Base-by-base conservation (phyloP, 2,797 vertebrate species). In the Sandelia bainsii region DNA sequence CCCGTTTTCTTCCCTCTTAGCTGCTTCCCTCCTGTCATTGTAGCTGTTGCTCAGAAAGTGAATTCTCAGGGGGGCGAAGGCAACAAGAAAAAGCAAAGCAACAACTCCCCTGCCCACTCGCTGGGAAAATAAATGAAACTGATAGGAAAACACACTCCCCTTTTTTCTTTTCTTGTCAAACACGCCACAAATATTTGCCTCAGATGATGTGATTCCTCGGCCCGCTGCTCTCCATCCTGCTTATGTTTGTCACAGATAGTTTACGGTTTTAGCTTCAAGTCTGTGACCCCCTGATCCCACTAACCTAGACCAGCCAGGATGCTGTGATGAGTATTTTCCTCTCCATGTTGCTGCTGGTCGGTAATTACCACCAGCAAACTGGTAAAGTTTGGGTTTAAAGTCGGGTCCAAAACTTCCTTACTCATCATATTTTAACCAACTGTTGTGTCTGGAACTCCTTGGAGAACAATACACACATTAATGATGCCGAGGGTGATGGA, bases 41-140 rank as follows among this genome's bases (percentile, higher is more conserved):
- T 58, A 61, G 8, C 5, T 5, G 54, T 0, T 2, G 42, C 23
- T 54, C 52, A 72, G 48, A 57, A 37, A 61, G 57, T 16, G 82
- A 65, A 39, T 34, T 60, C 56, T 80, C 16, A 3, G 59, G 53
- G 66, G 65, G 56, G 20, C 3, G 37, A 12, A 64, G 39, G 40
- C 37, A 45, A 51, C 45, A 45, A 25, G 0, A 22, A 50, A 52
- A 58, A 39, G 42, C n/a, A 48, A 54, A 72, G 40, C 57, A 6
- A 2, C 48, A 51, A 0, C 64, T 57, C 59, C 50, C 13, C 42
- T 14, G 42, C 20, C 20, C 50, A 42, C 39, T 67, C 0, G 0
- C 63, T 45, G 60, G 48, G 57, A 62, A 71, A 66, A 76, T 46
- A 63, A 69, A 72, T 78, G 77, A 69, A 71, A 57, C 14, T 27